Conservation (phyloP, 1,140 invertebrate species). For the Drosophila baimaii region DNA sequence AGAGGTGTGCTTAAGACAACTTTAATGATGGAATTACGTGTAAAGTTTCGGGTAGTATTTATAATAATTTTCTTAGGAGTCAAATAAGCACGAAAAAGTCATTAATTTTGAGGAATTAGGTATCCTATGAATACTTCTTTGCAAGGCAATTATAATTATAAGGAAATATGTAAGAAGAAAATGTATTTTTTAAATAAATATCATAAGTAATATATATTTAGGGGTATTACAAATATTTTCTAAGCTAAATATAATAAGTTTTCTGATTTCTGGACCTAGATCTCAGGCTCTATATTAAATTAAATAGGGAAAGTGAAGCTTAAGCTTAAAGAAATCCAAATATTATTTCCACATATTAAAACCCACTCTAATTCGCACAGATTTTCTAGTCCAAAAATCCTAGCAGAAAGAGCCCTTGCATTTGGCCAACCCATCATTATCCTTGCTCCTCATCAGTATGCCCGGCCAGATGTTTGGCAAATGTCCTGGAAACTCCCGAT, state of each 20-base stretch:
- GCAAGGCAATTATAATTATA: too few relatives aligned
- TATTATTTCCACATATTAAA: background rate
- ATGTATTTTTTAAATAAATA: too few relatives aligned
- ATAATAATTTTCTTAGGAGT: background rate
- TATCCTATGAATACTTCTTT: background rate
- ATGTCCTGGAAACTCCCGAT: conserved; percentile 47
- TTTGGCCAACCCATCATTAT: conserved; percentile 22
- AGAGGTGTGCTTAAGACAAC: background rate
- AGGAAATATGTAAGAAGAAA: too few relatives aligned
- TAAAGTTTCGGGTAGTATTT: background rate
- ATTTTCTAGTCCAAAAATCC: background rate
- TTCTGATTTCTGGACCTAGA: too few relatives aligned
- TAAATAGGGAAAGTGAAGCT: too few relatives aligned
- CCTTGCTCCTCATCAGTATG: conserved; percentile 43
- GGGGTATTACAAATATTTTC: too few relatives aligned
- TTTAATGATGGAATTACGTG: conserved; percentile 7
- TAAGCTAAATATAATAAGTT: too few relatives aligned
- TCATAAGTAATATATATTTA: too few relatives aligned
- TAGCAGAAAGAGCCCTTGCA: conserved; percentile 3
- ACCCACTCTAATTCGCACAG: background rate
- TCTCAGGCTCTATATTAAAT: too few relatives aligned
- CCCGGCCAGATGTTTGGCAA: conserved; percentile 51
- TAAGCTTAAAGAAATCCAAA: too few relatives aligned
- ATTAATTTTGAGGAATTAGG: background rate
- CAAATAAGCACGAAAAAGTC: background rate